Percentiles rank a stretch among this genome's conserved stretches.
Conservation (phyloP, 2,113 vertebrate genomes). For the Cebidichthys violaceus region DNA sequence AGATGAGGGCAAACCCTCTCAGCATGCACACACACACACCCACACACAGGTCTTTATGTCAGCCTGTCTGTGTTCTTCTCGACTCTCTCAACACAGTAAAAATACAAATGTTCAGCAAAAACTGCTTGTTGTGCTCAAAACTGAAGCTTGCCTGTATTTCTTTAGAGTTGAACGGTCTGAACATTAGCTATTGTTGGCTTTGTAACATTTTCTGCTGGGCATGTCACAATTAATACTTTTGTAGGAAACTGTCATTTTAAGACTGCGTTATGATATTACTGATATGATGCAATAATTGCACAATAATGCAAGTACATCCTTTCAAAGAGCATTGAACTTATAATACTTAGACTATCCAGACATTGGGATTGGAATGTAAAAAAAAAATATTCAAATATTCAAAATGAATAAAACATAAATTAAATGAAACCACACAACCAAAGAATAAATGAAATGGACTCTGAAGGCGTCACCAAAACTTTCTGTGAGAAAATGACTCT, state of each 20-base stretch:
- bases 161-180: not conserved
- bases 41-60: conserved; percentile 15
- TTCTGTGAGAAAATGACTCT: too few relatives aligned
- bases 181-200: not conserved
- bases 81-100: not conserved
- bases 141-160: not conserved
- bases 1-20: conserved; percentile 68
- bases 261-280: too few relatives aligned
- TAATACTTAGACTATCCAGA: not conserved
- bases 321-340: not conserved
- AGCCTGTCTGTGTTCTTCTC: conserved; percentile 1
- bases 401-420: too few relatives aligned
- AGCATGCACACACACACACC: conserved; percentile 1
- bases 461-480: too few relatives aligned
- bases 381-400: too few relatives aligned
- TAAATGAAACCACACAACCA: too few relatives aligned
- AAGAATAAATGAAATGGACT: too few relatives aligned
- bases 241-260: not conserved
- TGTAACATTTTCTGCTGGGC: not conserved
- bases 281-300: too few relatives aligned
- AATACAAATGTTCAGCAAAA: not conserved
- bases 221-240: too few relatives aligned
- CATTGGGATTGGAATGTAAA: too few relatives aligned
- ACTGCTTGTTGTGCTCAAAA: not conserved
- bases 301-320: not conserved